Base-by-base conservation (phyloP, 2,113 vertebrate genomes). In the Notechis scutatus region DNA sequence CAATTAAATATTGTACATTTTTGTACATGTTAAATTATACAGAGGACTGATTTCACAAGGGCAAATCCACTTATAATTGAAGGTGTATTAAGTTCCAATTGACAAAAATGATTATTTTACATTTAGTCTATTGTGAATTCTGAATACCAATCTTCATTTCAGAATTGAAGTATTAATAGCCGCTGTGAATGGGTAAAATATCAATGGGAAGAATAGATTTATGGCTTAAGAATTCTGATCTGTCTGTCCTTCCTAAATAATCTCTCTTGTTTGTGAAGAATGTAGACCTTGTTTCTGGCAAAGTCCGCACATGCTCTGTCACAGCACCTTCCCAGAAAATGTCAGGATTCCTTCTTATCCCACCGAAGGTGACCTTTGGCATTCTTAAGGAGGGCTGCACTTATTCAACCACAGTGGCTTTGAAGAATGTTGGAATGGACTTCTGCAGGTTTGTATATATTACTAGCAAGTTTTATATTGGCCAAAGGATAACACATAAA, bases 341-440 rank as follows among this genome's bases (percentile, higher is more conserved):
- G 34, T 34, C 54, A 1, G 90, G 97, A 14, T 99, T 99, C 95
- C 97, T 98, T 85, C 97, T 99, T 59, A 96, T 98, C 34, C 99
- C 99, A 1, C 11, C 97, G 3, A 93, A 91, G 0, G 96, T 98
- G 34, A 96, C 94, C 2, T 97, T 99, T 91, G 98, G 99, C 1
- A 96, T 98, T 2, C 96, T 98, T n/a, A 96, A 96, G 96, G 98
- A 98, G 94, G 98, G 98, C 85, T 97, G 96, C 59, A 97, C 94
- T 23, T 98, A 98, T 0, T n/a, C 93, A 6, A 21, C 97, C 42
- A 97, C 94, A 0, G 98, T 98, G 9, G 95, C 96, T 86, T 96
- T 99, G 95, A 99, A 96, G 96, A 99, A 99, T 0, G 92, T 98
- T 42, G 98, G 98, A 0, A 96, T 99, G 39, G 97, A 99, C 93